Conservation (phyloP, 2,797 vertebrate species). For the Rhabdophis nuchalis region DNA sequence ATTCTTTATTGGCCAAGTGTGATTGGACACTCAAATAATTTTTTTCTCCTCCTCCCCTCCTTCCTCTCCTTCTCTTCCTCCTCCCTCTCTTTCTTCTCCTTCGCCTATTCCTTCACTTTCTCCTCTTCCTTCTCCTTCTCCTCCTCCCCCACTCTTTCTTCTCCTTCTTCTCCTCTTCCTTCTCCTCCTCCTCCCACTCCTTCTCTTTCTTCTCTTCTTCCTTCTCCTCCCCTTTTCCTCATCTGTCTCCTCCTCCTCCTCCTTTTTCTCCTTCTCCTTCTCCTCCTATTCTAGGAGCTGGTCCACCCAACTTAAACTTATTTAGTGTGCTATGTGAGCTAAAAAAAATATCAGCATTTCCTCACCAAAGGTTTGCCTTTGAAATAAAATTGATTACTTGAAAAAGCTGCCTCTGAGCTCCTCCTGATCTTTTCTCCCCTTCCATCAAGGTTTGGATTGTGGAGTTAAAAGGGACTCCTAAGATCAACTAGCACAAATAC, state of each 20-base stretch:
- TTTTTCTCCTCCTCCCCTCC: too few relatives aligned
- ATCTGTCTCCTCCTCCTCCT: not conserved
- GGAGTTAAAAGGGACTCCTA: not conserved
- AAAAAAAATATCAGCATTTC: not conserved
- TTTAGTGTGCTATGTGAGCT: not conserved
- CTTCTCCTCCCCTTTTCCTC: too few relatives aligned
- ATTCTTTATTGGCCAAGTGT: too few relatives aligned
- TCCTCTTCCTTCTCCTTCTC: not conserved
- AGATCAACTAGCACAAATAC: not conserved
- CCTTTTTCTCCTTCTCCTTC: not conserved
- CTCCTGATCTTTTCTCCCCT: not conserved
- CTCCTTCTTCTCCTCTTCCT: too few relatives aligned
- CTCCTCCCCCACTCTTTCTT: not conserved
- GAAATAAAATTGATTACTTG: not conserved
- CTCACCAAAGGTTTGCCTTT: not conserved
- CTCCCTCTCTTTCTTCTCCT: too few relatives aligned
- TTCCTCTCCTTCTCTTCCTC: too few relatives aligned
- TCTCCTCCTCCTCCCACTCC: too few relatives aligned
- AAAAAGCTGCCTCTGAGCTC: not conserved
- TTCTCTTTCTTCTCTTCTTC: too few relatives aligned
- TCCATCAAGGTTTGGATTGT: not conserved
- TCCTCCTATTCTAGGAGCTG: not conserved
- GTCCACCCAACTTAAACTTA: not conserved
- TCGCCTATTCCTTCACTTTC: too few relatives aligned
- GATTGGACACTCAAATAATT: too few relatives aligned